Conservation (phyloP, 2,113 vertebrate species). For the Bos taurus region DNA sequence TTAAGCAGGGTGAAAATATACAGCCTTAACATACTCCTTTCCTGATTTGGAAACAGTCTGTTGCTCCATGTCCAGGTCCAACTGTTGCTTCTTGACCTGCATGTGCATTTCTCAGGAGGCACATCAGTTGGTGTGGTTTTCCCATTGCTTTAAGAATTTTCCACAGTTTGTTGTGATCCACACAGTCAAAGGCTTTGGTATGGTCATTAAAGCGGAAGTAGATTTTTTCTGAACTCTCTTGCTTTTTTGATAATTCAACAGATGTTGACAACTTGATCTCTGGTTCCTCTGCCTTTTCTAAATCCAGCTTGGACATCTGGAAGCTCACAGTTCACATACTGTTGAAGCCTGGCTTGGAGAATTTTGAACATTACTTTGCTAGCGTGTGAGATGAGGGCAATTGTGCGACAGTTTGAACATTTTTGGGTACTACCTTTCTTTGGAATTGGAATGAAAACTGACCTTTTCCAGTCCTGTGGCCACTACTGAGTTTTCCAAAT, state of each 20-base stretch:
- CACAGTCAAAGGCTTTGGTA: background rate
- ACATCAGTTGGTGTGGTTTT: background rate
- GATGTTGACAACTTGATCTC: background rate
- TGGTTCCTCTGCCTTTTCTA: background rate
- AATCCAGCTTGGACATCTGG: background rate
- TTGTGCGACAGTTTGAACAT: background rate
- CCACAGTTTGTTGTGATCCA: background rate
- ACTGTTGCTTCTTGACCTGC: background rate
- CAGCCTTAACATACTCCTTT: background rate
- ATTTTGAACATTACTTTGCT: background rate
- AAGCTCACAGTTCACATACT: background rate
- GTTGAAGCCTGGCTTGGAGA: background rate
- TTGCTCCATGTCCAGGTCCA: background rate
- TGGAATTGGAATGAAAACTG: background rate
- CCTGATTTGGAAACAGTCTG: background rate
- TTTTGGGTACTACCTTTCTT: background rate
- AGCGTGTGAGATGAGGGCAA: background rate
- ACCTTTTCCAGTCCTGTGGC: background rate
- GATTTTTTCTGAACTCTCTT: background rate
- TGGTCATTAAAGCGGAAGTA: background rate
- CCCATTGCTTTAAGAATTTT: background rate
- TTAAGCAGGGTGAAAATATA: background rate
- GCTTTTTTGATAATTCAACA: accelerated
- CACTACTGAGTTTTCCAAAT: no score
- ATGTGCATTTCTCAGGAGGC: background rate